phyloP scores from a whole-genome alignment of 1,140 invertebrate species.

The Drosophila guanche region DNA sequence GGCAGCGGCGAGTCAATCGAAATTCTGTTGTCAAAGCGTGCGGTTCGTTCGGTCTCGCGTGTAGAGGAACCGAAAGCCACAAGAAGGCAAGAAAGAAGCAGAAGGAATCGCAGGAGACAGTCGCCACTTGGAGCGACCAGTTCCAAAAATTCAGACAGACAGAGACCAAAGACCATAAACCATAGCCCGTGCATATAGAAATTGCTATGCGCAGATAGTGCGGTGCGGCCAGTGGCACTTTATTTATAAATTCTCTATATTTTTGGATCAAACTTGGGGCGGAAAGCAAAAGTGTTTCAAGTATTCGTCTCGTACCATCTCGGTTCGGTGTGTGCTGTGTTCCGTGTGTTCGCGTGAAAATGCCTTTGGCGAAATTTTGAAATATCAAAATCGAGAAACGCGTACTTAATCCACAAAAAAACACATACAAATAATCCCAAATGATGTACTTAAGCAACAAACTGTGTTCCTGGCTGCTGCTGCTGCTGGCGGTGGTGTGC shows the following conservation, averaged over 20 bases:
- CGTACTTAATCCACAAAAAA: not conserved
- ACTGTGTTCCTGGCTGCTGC: constrained; percentile 42
- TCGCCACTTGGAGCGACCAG: constrained; percentile 64
- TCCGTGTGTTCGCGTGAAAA: constrained; percentile 49
- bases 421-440: constrained; percentile 12
- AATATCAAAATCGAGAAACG: constrained; percentile 29
- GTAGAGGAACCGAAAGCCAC: constrained; percentile 14
- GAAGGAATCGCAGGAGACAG: constrained; percentile 33
- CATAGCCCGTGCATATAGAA: constrained; percentile 31
- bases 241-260: constrained; percentile 53
- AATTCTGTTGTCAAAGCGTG: constrained; percentile 64
- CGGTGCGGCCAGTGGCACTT: constrained; percentile 18
- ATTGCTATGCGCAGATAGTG: constrained; percentile 17
- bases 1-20: constrained; percentile 59
- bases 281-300: constrained; percentile 38
- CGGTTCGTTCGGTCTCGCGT: constrained; percentile 58
- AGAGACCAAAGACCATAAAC: constrained; percentile 7
- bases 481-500: constrained; percentile 29
- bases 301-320: constrained; percentile 6
- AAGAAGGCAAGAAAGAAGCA: constrained; percentile 11
- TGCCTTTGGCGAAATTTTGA: constrained; percentile 67
- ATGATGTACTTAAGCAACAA: constrained; percentile 59
- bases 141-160: constrained; percentile 67
- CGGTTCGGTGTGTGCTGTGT: constrained; percentile 16
- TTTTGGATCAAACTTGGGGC: constrained; percentile 56